Evolutionary conservation across 2,113 vertebrate species (phyloP).

Genomic region (Pteronura brasiliensis): DNA sequence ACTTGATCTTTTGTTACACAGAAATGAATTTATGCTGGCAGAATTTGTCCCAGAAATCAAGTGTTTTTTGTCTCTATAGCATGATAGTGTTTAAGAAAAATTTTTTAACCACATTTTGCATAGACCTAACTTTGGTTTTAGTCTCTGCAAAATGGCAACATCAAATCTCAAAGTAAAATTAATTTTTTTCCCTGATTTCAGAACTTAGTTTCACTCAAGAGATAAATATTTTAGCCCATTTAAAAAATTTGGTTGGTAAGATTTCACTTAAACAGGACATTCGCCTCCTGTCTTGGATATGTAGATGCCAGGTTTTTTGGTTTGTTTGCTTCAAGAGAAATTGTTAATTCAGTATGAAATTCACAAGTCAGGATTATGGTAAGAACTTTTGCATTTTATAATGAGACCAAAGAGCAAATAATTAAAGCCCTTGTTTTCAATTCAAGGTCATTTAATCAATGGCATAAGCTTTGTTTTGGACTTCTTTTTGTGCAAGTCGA

Average conservation of each 20-base stretch:
- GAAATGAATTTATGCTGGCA: slow-evolving; percentile 16
- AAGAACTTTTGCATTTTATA: background rate
- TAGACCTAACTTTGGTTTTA: slow-evolving; percentile 29
- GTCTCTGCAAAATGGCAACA: slow-evolving; percentile 9
- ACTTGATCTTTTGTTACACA: slow-evolving; percentile 13
- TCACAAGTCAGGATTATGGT: background rate
- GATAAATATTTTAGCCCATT: background rate
- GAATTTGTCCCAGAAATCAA: background rate
- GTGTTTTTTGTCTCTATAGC: background rate
- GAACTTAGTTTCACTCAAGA: slow-evolving; percentile 4
- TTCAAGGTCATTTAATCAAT: background rate
- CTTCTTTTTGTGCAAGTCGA: background rate
- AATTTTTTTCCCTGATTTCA: slow-evolving; percentile 14
- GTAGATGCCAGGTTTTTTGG: background rate
- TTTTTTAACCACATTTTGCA: background rate
- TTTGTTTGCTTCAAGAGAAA: background rate
- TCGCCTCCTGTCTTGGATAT: background rate
- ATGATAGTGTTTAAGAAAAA: background rate
- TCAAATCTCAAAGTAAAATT: background rate
- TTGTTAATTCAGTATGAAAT: background rate
- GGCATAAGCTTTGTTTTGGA: background rate
- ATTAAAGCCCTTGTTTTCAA: background rate
- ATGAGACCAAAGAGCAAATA: background rate
- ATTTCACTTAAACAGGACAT: background rate
- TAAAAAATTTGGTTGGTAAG: background rate